A percentile compares a stretch with the other conserved stretches of the same genome.
phyloP scores from a whole-genome alignment of 2,113 vertebrate genomes.

The Leucosticte australis region DNA sequence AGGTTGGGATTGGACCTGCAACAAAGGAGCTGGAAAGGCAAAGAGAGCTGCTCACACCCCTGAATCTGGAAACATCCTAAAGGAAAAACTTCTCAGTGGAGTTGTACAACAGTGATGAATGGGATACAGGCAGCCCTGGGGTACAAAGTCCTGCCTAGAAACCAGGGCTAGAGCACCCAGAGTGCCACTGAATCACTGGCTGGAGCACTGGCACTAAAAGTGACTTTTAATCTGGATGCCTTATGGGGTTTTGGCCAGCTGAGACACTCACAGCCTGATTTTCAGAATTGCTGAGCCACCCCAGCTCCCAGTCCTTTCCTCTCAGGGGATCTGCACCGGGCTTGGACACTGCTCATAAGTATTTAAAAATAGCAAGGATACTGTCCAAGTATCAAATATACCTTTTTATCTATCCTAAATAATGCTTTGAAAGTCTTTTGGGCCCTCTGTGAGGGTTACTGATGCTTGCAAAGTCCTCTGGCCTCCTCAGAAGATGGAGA shows the following conservation, averaged over 20 bases:
- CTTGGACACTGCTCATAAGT: neutral
- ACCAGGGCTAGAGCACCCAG: neutral
- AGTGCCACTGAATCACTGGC: neutral
- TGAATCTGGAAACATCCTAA: neutral
- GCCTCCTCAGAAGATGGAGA: neutral
- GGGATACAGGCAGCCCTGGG: neutral
- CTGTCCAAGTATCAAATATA: neutral
- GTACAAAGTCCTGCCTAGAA: neutral
- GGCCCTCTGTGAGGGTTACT: neutral
- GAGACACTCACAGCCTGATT: neutral
- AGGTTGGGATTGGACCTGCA: neutral
- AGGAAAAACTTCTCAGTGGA: neutral
- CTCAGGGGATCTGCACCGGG: neutral
- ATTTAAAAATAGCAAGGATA: neutral
- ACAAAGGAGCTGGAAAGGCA: constrained; percentile 11
- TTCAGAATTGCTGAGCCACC: neutral
- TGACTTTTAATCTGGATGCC: neutral
- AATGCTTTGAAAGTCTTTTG: neutral
- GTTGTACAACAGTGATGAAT: neutral
- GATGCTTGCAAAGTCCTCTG: neutral
- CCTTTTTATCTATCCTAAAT: neutral
- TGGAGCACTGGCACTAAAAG: neutral
- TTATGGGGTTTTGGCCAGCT: neutral
- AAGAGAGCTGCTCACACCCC: neutral
- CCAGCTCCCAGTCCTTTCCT: neutral